Evolutionary conservation across 2,888 invertebrate genomes (phyloP).

Genomic region (Trachelus tabidus): DNA sequence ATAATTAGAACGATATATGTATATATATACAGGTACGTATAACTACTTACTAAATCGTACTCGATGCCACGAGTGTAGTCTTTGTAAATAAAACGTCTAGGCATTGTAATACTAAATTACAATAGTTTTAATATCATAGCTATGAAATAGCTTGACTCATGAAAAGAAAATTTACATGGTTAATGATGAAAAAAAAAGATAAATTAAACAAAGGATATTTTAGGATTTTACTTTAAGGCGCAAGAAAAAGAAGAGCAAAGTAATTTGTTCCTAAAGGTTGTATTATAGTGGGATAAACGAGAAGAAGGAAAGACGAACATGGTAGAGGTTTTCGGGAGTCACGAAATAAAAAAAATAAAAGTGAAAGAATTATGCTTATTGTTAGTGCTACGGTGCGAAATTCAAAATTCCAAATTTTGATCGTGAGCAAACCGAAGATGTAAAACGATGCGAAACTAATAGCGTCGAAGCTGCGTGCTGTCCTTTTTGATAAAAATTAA

Average conservation of each 20-base stretch:
- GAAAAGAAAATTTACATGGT: slow-evolving; percentile 61
- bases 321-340: slow-evolving; percentile 24
- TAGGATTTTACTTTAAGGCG: slow-evolving; percentile 54
- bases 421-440: slow-evolving; percentile 38
- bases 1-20: slow-evolving; percentile 14
- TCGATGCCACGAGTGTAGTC: slow-evolving; percentile 1
- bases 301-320: not conserved
- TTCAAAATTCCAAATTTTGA: slow-evolving; percentile 65
- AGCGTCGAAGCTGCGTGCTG: slow-evolving; percentile 45
- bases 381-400: slow-evolving; percentile 28
- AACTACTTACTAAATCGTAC: not conserved
- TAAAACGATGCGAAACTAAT: slow-evolving; percentile 7
- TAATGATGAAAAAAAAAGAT: slow-evolving; percentile 40
- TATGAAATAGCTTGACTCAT: slow-evolving; percentile 61
- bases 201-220: slow-evolving; percentile 43
- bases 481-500: slow-evolving; percentile 57
- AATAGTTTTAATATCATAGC: slow-evolving; percentile 50
- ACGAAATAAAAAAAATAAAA: slow-evolving; percentile 25
- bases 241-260: slow-evolving; percentile 49
- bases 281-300: slow-evolving; percentile 27
- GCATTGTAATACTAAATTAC: slow-evolving; percentile 35
- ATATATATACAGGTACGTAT: slow-evolving; percentile 3
- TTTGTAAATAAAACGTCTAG: slow-evolving; percentile 17
- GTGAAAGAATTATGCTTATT: slow-evolving; percentile 16
- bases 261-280: slow-evolving; percentile 58